A percentile compares a stretch with the other conserved stretches of the same genome.
These are phyloP conservation scores for Trimorus sp. DNA, from an alignment of 2,888 invertebrate species.

Conservation along the genomic window DNA sequence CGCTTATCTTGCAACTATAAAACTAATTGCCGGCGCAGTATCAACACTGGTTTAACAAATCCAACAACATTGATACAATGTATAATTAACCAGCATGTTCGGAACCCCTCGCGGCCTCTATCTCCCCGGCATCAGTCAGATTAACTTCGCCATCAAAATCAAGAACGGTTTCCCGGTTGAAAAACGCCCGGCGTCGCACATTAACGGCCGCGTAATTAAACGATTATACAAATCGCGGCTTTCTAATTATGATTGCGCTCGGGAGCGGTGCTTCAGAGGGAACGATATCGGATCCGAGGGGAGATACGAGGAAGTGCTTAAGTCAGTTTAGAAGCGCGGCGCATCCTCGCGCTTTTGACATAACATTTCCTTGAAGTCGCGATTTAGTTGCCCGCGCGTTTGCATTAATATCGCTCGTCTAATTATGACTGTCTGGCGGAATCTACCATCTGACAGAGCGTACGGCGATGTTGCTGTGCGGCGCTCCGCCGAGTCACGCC, in stretches of 20 bases:
- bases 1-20: too few relatives aligned
- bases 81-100: too few relatives aligned
- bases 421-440: constrained; percentile 73
- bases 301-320: constrained; percentile 66
- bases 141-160: constrained; percentile 6
- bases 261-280: constrained; percentile 48
- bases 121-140: too few relatives aligned
- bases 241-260: constrained; percentile 57
- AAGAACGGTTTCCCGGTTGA: constrained; percentile 40
- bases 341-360: constrained; percentile 71
- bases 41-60: too few relatives aligned
- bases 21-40: too few relatives aligned
- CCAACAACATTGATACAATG: too few relatives aligned
- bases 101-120: too few relatives aligned
- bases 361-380: constrained; percentile 70
- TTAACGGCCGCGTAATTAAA: constrained; percentile 53
- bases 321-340: constrained; percentile 67
- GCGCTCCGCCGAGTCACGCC: constrained; percentile 76
- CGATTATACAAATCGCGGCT: constrained; percentile 57
- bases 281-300: constrained; percentile 51
- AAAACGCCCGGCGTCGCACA: constrained; percentile 24
- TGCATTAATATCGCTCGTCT: constrained; percentile 73
- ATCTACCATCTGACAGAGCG: constrained; percentile 75
- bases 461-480: constrained; percentile 63
- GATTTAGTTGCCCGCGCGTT: constrained; percentile 72